Base-by-base conservation (phyloP, 2,797 vertebrate genomes). In the Clamator glandarius region DNA sequence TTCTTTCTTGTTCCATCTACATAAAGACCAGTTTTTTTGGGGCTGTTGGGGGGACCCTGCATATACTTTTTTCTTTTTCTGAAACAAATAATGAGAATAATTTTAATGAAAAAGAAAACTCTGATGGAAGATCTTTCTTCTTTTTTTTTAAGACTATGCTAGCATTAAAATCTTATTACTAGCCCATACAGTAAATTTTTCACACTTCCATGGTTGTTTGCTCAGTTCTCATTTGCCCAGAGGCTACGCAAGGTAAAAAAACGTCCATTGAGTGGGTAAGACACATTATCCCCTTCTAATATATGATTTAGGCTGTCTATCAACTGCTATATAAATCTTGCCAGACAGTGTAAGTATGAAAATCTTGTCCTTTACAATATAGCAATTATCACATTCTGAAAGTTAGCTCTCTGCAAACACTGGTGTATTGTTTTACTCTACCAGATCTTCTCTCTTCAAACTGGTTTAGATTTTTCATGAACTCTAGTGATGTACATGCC, bases 341-440 rank as follows among this genome's bases (percentile, higher is more conserved):
- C 26, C 72, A 66, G 24, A 35, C 20, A 88, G 11, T 72, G 91
- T 90, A 80, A 87, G 41, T 77, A 77, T 57, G 39, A 90, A 92
- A 94, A 84, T 52, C 25, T 93, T 93, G 82, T 91, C 54, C 7
- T 91, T 87, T 89, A 79, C 5, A 7, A 29, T 54, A 51, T 9
- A 59, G 26, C 39, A 80, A 92, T 84, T 84, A 80, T 88, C 70
- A 77, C 6, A 36, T 73, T 87, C 84, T 63, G 36, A 63, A 23
- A 95, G 52, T 54, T 63, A 67, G 11, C 3, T 26, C 12, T 77
- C 31, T 72, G 28, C 78, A 84, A 91, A 82, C 61, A 62, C 9
- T 64, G 1, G 7, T 23, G 13, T 44, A 25, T 66, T 42, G 12
- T 26, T 95, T 89, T 77, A 10, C 18, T 91, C 8, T 46, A 31